Evolutionary conservation across 2,797 vertebrate genomes (phyloP), one percentile per base, ranked within the genome.

Genomic region (Erithacus rubecula): DNA sequence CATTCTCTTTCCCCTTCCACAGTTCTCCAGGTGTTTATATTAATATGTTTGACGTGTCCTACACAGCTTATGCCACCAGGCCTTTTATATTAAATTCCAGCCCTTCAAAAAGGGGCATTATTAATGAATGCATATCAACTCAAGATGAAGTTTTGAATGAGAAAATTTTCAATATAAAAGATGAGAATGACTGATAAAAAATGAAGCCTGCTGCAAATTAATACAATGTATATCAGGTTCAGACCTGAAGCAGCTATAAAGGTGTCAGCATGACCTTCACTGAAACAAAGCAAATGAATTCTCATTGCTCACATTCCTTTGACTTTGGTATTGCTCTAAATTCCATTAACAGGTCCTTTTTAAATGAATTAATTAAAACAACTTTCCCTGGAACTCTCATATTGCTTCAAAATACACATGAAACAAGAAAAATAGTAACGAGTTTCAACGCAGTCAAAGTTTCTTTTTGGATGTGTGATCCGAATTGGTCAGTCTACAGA

Each of bases 401-500:
- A 69, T 87, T 95, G 34, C 41, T 90, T 58, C 85, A 95, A 86
- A 90, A 86, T 56, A 36, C 74, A 11, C 36, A 77, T 53, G 47
- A 93, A 83, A 64, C 24, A 90, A 93, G 80, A 68, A 59, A 56
- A 52, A 72, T 26, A 74, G 9, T 84, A 84, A 68, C 55, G 74
- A 85, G 60, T 83, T 92, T 74, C 60, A 91, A 81, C 69, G 71
- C 18, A 60, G 65, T 36, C 74, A 92, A 92, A 84, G 67, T 85
- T 92, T 69, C 69, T 60, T 92, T 96, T 85, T 68, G 53, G 46
- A 70, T 62, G 68, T 94, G 95, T 96, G 87, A 95, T 94, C 97
- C 36, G 15, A 95, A 96, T 83, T 4, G 46, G 89, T 93, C 89
- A 96, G 77, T 97, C 97, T 97, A 93, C 90, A 97, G 96, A 93